Percentiles rank a stretch among this genome's conserved stretches.
Evolutionary conservation across 37 sponge, comb jelly and placozoan genomes (phyloP).

Genomic region (Geodia barretti): DNA sequence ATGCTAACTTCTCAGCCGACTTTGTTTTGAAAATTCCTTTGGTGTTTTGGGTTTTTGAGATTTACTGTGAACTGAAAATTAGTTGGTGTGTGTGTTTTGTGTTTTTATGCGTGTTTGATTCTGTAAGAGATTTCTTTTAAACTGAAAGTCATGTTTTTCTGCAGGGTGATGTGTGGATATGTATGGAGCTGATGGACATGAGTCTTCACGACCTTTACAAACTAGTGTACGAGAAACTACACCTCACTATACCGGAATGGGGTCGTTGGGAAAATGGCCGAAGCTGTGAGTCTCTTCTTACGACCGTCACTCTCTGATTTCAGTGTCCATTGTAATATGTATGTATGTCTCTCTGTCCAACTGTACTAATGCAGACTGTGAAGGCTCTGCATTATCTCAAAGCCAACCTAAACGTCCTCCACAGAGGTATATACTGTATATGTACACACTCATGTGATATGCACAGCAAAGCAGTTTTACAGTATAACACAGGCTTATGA

Average conservation of each 20-base stretch:
- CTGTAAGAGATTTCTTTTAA: background rate
- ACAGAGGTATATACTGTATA: conserved; percentile 73
- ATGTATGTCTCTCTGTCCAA: conserved; percentile 10
- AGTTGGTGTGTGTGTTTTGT: background rate
- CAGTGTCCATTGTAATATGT: background rate
- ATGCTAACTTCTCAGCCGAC: no score
- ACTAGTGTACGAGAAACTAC: conserved; percentile 62
- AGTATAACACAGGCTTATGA: no score
- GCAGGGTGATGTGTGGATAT: conserved; percentile 92
- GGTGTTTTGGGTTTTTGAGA: no score
- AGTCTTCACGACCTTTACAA: conserved; percentile 82
- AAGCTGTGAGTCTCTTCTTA: conserved; percentile 56
- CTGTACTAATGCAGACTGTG: conserved; percentile 60
- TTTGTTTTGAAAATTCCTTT: no score
- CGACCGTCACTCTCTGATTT: background rate
- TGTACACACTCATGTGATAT: background rate
- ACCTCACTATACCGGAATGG: conserved; percentile 61
- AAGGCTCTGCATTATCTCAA: conserved; percentile 86
- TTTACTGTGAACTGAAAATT: no score
- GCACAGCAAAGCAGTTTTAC: background rate
- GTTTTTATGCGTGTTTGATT: background rate
- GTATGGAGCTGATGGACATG: conserved; percentile 92
- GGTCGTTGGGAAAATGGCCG: conserved; percentile 65
- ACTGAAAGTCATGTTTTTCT: background rate
- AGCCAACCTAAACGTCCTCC: conserved; percentile 73